Evolutionary conservation across 2,888 invertebrate species (phyloP).

Genomic region (Epinotia ramella): DNA sequence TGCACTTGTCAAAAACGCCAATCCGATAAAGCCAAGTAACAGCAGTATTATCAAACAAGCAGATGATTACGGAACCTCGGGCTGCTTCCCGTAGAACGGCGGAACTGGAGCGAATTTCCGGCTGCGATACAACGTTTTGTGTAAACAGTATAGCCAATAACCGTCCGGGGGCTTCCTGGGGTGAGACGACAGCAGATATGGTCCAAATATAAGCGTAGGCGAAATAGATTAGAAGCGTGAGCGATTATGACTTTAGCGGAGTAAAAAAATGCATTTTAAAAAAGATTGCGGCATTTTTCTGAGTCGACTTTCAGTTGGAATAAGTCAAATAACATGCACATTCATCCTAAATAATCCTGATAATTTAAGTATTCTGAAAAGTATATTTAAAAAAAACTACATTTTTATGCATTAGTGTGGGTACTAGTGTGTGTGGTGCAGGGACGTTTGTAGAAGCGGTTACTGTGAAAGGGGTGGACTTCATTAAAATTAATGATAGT

Average conservation of each 20-base stretch:
- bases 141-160: constrained; percentile 25
- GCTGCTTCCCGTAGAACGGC: neutral
- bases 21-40: constrained; percentile 21
- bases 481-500: no score
- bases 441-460: no score
- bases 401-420: no score
- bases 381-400: no score
- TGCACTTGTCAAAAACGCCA: constrained; percentile 29
- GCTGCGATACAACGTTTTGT: constrained; percentile 1
- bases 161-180: constrained; percentile 34
- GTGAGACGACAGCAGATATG: constrained; percentile 7
- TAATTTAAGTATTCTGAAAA: no score
- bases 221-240: neutral
- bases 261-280: neutral
- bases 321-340: no score
- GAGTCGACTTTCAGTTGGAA: no score
- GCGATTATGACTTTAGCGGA: neutral
- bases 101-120: constrained; percentile 11
- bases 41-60: constrained; percentile 38
- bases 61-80: constrained; percentile 23
- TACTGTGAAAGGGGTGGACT: no score
- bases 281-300: no score
- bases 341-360: no score
- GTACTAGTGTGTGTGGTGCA: no score
- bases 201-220: constrained; percentile 12